These are phyloP conservation scores for Melipona beecheii DNA, from an alignment of 2,888 invertebrate genomes.

Conservation along the genomic window DNA sequence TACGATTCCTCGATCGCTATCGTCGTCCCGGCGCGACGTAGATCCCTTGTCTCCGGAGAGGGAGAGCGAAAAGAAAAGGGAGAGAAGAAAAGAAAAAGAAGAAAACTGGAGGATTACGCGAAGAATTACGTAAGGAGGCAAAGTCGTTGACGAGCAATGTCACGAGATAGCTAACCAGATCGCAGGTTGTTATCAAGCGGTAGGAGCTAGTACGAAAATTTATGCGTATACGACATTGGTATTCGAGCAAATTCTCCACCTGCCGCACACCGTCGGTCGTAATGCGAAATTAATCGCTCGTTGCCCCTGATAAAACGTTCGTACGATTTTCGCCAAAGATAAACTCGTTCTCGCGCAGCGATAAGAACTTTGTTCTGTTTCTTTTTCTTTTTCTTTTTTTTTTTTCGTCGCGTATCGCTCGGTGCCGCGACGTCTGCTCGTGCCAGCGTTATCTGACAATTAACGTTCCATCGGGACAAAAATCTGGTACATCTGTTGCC, in stretches of 20 bases:
- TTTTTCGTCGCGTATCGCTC: constrained; percentile 22
- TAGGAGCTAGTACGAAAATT: neutral
- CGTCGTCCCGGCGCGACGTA: neutral
- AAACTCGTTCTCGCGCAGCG: neutral
- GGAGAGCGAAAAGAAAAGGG: neutral
- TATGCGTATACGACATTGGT: neutral
- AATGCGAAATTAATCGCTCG: neutral
- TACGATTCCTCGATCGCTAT: no score
- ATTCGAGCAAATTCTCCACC: neutral
- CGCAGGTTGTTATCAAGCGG: constrained; percentile 7
- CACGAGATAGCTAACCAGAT: neutral
- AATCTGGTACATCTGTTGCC: constrained; percentile 3
- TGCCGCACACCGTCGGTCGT: neutral
- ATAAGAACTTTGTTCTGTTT: constrained; percentile 39
- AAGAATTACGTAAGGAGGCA: constrained; percentile 27
- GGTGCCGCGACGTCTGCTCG: constrained; percentile 67
- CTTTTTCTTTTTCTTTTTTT: constrained; percentile 11
- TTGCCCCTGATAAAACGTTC: constrained; percentile 9
- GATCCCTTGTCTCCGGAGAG: neutral
- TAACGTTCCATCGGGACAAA: constrained; percentile 25
- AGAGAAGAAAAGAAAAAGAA: neutral
- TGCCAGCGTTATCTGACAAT: constrained; percentile 53
- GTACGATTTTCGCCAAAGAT: constrained; percentile 5
- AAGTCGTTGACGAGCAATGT: constrained; percentile 16
- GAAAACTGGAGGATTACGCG: neutral